Percentiles rank a stretch among this genome's conserved stretches.
Evolutionary conservation across 2,113 vertebrate species (phyloP).

Genomic region (Aspidoscelis tigris): DNA sequence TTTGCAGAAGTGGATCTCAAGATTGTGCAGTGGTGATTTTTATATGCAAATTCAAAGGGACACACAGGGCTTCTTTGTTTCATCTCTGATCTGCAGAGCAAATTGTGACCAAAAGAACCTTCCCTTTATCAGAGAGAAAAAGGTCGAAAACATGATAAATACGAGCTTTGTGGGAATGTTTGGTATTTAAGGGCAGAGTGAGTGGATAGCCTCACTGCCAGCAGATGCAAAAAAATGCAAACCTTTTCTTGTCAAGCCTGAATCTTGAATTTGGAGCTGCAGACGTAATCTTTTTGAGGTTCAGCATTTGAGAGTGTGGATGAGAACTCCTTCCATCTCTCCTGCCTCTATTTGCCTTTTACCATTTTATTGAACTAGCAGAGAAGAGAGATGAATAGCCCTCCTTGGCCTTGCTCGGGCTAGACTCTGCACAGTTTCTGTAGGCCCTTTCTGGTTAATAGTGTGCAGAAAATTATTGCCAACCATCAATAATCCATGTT

Average conservation of each 20-base stretch:
- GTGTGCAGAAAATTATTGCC: background rate
- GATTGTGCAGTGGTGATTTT: background rate
- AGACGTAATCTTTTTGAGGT: background rate
- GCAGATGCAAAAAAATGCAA: background rate
- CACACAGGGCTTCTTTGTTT: background rate
- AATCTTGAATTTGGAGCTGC: background rate
- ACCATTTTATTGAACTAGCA: background rate
- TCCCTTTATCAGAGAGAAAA: background rate
- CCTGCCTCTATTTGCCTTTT: background rate
- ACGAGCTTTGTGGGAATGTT: background rate
- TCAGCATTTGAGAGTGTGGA: background rate
- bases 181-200: slow-evolving; percentile 11
- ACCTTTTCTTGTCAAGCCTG: slow-evolving; percentile 17
- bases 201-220: background rate
- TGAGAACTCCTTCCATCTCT: background rate
- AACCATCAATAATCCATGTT: background rate
- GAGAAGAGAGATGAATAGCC: background rate
- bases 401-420: background rate
- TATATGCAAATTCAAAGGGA: background rate
- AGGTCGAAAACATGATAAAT: background rate
- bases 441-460: background rate
- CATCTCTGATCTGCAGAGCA: background rate
- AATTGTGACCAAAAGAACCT: background rate
- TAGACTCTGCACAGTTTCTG: background rate
- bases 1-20: slow-evolving; percentile 10